Base-by-base conservation (phyloP, 2,113 vertebrate genomes). In the Amphilophus citrinellus region DNA sequence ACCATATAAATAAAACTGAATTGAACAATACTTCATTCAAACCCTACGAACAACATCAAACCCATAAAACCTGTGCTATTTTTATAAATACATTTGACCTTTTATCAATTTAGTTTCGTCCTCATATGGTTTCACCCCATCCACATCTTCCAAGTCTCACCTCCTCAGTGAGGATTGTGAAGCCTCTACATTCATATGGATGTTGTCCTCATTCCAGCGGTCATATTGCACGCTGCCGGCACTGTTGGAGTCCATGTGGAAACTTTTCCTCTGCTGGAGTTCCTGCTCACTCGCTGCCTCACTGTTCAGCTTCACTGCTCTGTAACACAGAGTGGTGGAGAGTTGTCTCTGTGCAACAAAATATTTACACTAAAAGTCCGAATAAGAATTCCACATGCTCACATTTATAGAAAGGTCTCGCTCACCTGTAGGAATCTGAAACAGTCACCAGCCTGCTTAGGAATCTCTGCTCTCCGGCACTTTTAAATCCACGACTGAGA, bases 201-300 rank as follows among this genome's bases (percentile, higher is more conserved):
- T 93, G 80, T 96, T 96, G 3, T 96, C 93, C 27, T 96, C 93
- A 0, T 95, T 96, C 97, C 97, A 97, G 77, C 95, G 92, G 62
- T 95, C 91, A 81, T 97, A 97, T n/a, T 96, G 96, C 35, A 96
- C 92, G 2, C 56, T 79, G 1, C 79, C 83, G 0, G 90, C 77
- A 37, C 89, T 86, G 62, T 84, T 93, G 18, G 96, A 3, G 8
- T 97, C 95, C 97, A 97, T 97, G 76, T 62, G 37, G 96, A 3
- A 96, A 39, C 27, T 97, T 95, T 73, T 53, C 0, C 93, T 96
- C 32, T 39, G 44, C 7, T 75, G 61, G 22, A 87, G 20, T 83
- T 50, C 81, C 50, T 3, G 44, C 7, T 77, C 30, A 42, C 7
- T 42, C 58, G 3, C 76, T 22, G 32, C 58, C 57, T 47, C 30